Evolutionary conservation across 37 sponge, comb jelly and placozoan species (phyloP).

Genomic region (Oopsacas minuta): DNA sequence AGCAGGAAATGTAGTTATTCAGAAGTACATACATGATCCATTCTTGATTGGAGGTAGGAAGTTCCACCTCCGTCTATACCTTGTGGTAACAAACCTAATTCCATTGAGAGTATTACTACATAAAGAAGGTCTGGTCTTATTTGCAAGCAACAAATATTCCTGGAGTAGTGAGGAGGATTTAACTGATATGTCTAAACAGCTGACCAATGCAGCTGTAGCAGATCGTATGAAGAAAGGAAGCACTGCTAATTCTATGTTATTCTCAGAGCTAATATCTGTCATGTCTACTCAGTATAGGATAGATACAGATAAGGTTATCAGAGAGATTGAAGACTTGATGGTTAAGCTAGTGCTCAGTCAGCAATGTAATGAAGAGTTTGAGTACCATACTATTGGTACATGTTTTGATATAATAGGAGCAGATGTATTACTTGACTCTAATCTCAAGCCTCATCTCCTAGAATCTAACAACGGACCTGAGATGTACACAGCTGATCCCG

Average conservation of each 20-base stretch:
- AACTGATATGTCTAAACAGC: slow-evolving; percentile 34
- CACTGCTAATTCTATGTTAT: slow-evolving; percentile 47
- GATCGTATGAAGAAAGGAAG: slow-evolving; percentile 45
- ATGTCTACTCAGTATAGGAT: slow-evolving; percentile 25
- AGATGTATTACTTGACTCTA: slow-evolving; percentile 51
- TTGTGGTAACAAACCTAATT: slow-evolving; percentile 53
- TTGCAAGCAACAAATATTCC: slow-evolving; percentile 58
- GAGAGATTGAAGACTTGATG: slow-evolving; percentile 37
- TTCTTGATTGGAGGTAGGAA: slow-evolving; percentile 51
- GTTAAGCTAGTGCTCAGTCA: slow-evolving; percentile 56
- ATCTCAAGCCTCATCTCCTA: slow-evolving; percentile 39
- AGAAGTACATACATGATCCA: slow-evolving; percentile 56
- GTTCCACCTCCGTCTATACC: slow-evolving; percentile 68
- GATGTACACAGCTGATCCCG: slow-evolving; percentile 48
- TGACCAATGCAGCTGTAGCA: slow-evolving; percentile 83
- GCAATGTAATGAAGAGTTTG: slow-evolving; percentile 44
- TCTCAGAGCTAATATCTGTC: slow-evolving; percentile 43
- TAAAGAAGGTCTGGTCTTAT: slow-evolving; percentile 70
- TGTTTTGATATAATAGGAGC: slow-evolving; percentile 79
- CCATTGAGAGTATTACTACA: slow-evolving; percentile 60
- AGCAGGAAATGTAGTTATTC: slow-evolving; percentile 23
- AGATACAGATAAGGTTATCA: slow-evolving; percentile 28
- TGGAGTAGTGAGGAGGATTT: slow-evolving; percentile 16
- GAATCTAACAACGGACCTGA: slow-evolving; percentile 82
- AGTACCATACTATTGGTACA: slow-evolving; percentile 35